Base-by-base conservation (phyloP, 2,797 vertebrate species). In the Taenioides sp. region DNA sequence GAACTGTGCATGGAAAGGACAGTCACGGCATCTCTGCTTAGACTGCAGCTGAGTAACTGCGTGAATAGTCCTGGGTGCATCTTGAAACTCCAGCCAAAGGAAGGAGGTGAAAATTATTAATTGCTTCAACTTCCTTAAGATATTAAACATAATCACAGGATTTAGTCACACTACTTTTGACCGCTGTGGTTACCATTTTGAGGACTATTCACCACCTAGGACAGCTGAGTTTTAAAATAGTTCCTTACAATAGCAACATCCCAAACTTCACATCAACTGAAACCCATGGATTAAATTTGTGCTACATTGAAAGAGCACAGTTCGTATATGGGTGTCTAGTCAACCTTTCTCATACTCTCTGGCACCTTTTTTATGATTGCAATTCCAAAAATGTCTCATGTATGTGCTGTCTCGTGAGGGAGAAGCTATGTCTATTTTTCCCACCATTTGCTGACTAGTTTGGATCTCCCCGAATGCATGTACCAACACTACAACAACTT, bases 361-460 rank as follows among this genome's bases (percentile, higher is more conserved):
- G 63, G 47, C 76, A 76, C 76, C 74, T 87, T 85, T 65, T 88
- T 83, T 79, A 81, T 80, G 59, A 68, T 72, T 71, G 80, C 78
- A 68, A 88, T 90, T 80, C 83, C 81, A 91, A 86, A 87, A 80
- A 90, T 91, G 76, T 91, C 74, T 70, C 86, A 80, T 74, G 78
- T 83, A 85, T 74, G 69, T 77, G 89, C 75, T 76, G 82, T 65
- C 80, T 82, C n/a, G 1, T 86, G 79, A 83, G 77, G 63, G 1
- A 74, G 69, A 63, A 57, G 47, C 73, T 25, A 50, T 12, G 62
- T 70, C 77, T 84, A 16, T 14, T 73, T 74, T 66, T 66, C 65
- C 65, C 65, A 66, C 65, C 65, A 66, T 54, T 67, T 25, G 64
- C 61, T 76, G 65, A 64, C 9, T 50, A 66, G 70, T 66, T 57